Conservation (phyloP, 2,797 vertebrate genomes). For the Microchirus variegatus region DNA sequence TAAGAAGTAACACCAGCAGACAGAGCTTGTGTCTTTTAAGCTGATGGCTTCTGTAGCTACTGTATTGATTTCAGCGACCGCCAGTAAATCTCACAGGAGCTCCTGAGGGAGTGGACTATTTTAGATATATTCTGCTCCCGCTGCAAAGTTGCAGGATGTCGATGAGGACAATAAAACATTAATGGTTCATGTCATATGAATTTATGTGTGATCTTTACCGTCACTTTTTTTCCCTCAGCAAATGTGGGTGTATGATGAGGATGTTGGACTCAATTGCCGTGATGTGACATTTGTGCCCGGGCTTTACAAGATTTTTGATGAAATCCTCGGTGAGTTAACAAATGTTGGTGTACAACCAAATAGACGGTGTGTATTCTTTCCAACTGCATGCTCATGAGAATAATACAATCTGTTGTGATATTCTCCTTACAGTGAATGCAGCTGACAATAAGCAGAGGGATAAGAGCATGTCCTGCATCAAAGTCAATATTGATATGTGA, state of each 20-base stretch:
- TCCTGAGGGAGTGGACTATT: neutral
- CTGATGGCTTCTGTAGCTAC: neutral
- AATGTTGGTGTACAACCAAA: neutral
- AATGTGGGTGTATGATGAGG: constrained; percentile 98
- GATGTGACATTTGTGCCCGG: constrained; percentile 96
- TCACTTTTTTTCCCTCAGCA: constrained; percentile 77
- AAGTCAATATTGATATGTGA: constrained; percentile 93
- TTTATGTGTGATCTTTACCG: neutral
- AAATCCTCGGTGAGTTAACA: constrained; percentile 91
- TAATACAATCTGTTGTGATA: neutral
- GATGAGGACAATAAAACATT: neutral
- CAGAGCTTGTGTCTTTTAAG: neutral
- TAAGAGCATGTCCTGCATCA: constrained; percentile 93
- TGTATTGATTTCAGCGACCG: constrained; percentile 4
- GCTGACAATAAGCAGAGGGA: constrained; percentile 99
- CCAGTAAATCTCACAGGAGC: neutral
- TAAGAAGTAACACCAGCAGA: constrained; percentile 62
- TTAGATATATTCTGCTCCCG: neutral
- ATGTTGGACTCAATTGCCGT: constrained; percentile 88
- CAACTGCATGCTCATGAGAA: accelerated
- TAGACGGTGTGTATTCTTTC: neutral
- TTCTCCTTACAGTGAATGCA: constrained; percentile 87
- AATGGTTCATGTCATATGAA: constrained; percentile 1
- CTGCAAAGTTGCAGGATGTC: constrained; percentile 1
- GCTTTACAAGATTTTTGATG: constrained; percentile 99